Base-by-base conservation (phyloP, 2,888 invertebrate genomes). In the Cinara cedri region DNA sequence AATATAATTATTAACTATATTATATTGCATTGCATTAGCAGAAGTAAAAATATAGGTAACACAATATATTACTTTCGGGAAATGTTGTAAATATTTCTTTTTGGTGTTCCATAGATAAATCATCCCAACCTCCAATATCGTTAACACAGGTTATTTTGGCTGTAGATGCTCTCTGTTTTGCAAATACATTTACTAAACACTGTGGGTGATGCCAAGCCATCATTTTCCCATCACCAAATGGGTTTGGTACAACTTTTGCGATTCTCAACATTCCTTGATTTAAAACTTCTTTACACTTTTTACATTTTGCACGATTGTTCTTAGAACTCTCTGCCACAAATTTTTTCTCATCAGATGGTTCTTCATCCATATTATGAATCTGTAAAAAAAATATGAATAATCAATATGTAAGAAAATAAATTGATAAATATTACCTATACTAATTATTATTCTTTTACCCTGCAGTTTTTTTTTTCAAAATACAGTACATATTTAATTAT, bases 211-310 rank as follows among this genome's bases (percentile, higher is more conserved):
- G 89, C 93, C 94, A 96, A 83, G 90, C 89, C 85, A 95, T 96
- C 93, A 96, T 94, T 83, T 90, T 91, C 0, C 90, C 90, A 24
- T 89, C 90, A 16, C 89, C 90, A 84, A 94, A 95, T 0, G 93
- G 94, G 86, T 94, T 96, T 1, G 91, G 86, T 6, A 90, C 89
- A 21, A 94, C 82, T 85, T 95, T 95, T 0, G 93, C 95, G 65
- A 96, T 87, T 81, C 96, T 88, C 63, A 95, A 84, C 81, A 90
- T 88, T 26, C 91, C 93, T 84, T 90, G 89, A 1, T 89, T 89
- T 84, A 94, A 92, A 84, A 91, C 91, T 81, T 89, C 87, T 87
- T 95, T 96, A 86, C 96, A 96, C 84, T 92, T 93, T 86, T 95
- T 95, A 85, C 96, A 96, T 16, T 90, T 90, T 0, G 96, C 92